Conservation (phyloP, 1,140 invertebrate genomes). For the Drosophila leontia region DNA sequence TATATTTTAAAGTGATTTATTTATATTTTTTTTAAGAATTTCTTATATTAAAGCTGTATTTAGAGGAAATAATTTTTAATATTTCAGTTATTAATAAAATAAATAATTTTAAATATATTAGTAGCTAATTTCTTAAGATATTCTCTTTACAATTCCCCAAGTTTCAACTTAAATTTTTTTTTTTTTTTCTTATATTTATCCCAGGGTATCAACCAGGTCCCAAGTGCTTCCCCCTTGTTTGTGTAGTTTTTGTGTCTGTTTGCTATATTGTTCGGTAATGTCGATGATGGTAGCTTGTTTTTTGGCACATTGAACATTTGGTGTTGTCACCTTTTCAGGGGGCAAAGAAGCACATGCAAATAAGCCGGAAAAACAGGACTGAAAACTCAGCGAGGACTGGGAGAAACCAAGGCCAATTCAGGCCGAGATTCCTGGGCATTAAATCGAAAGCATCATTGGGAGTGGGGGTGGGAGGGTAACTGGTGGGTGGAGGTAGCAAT, state of each 20-base stretch:
- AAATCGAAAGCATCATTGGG: constrained; percentile 58
- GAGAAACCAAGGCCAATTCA: constrained; percentile 38
- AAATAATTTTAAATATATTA: not conserved
- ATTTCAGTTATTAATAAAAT: not conserved
- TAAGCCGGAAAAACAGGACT: constrained; percentile 53
- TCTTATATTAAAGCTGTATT: not conserved
- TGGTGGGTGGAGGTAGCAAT: constrained; percentile 29
- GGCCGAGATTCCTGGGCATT: constrained; percentile 77
- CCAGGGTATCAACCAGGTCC: not conserved
- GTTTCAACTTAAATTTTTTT: not conserved
- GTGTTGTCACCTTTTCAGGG: constrained; percentile 75
- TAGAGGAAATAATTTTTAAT: not conserved
- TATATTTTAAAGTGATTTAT: not conserved
- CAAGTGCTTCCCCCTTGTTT: not conserved
- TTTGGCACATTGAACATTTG: constrained; percentile 81
- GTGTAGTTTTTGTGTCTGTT: constrained; percentile 39
- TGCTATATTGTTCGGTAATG: constrained; percentile 41
- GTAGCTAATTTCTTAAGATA: not conserved
- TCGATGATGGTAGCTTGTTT: constrained; percentile 66
- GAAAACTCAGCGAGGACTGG: constrained; percentile 8
- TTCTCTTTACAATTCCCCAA: not conserved
- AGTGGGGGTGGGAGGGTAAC: not conserved
- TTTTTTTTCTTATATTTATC: not conserved
- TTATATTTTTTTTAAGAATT: not conserved
- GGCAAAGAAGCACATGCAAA: constrained; percentile 65